Base-by-base conservation (phyloP, 2,888 invertebrate species). In the Taphrorychus bicolor region DNA sequence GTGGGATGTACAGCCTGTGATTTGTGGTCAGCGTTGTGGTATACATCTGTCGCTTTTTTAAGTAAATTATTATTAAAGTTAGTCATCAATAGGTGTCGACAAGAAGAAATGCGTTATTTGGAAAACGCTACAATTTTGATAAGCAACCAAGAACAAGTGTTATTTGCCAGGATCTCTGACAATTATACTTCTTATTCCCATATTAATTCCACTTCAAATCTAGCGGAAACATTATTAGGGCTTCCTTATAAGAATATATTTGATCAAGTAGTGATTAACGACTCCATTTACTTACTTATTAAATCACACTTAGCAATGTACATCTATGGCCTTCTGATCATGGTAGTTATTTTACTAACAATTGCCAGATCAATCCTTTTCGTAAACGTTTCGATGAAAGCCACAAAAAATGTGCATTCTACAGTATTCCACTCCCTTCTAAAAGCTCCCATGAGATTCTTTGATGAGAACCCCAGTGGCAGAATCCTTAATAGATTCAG, bases 401-500 rank as follows among this genome's bases (percentile, higher is more conserved):
- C 93, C n/a, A 92, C 93, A 0, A 87, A 86, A 69, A 87, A 85
- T 63, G 83, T 95, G 0, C 95, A 95, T 81, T 88, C 90, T 74
- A 83, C 82, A 14, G 94, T 95, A 92, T 93, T 95, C 79, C 82
- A 87, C 19, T 86, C 89, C 71, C 85, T 95, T 40, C 80, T 94
- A 56, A 76, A 76, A 64, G 72, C 73, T 2, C 85, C 85, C 0
- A 87, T 91, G 83, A 78, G 85, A 61, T 95, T 95, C 81, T 95
- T 94, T 78, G 93, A 95, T 76, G 89, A 87, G 0, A 95, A 95
- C 80, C 93, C 94, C 2, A 88, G 89, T 73, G 91, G 92, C 41
- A 85, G 91, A 57, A 91, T 95, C 69, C 83, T 95, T 48, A 91
- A 91, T 71, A 72, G 94, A 71, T 94, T 95, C 76, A 90, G 94